A percentile compares a stretch with the other conserved stretches of the same genome.
Conservation (phyloP, 2,888 invertebrate genomes). For the Dione juno region DNA sequence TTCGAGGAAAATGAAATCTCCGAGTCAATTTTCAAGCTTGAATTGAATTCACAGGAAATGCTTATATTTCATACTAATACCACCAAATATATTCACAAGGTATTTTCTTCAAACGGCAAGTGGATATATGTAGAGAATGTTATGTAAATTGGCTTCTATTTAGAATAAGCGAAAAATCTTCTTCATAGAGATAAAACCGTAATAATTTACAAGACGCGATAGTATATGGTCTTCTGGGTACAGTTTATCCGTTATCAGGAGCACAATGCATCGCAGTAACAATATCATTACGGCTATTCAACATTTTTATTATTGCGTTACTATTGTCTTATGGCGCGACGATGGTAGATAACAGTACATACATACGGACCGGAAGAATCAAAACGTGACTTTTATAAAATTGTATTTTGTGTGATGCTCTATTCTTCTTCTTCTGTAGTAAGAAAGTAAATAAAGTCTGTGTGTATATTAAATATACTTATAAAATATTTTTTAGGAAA, state of each 20-base stretch:
- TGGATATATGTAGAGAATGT: background rate
- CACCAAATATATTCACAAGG: background rate
- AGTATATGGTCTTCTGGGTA: slow-evolving; percentile 68
- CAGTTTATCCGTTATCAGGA: slow-evolving; percentile 83
- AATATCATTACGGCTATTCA: slow-evolving; percentile 83
- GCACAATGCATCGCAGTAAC: slow-evolving; percentile 79
- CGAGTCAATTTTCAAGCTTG: background rate
- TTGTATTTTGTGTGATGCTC: background rate
- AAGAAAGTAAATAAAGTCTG: too few relatives aligned
- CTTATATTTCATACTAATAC: background rate
- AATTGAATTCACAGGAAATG: slow-evolving; percentile 2
- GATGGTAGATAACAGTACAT: slow-evolving; percentile 66
- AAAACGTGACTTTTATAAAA: background rate
- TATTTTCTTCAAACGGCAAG: background rate
- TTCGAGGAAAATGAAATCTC: background rate
- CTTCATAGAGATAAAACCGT: slow-evolving; percentile 40
- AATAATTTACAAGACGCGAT: slow-evolving; percentile 41
- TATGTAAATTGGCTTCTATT: background rate
- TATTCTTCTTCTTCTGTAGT: too few relatives aligned
- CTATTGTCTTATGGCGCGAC: slow-evolving; percentile 83
- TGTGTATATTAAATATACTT: too few relatives aligned
- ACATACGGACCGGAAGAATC: slow-evolving; percentile 51
- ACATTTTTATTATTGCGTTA: slow-evolving; percentile 84
- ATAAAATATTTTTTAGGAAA: too few relatives aligned
- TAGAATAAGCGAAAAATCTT: slow-evolving; percentile 28